Percentiles rank a stretch among this genome's conserved stretches.
These are phyloP conservation scores for Caenorhabditis doughertyi DNA, from an alignment of 2,888 invertebrate species.

Conservation along the genomic window DNA sequence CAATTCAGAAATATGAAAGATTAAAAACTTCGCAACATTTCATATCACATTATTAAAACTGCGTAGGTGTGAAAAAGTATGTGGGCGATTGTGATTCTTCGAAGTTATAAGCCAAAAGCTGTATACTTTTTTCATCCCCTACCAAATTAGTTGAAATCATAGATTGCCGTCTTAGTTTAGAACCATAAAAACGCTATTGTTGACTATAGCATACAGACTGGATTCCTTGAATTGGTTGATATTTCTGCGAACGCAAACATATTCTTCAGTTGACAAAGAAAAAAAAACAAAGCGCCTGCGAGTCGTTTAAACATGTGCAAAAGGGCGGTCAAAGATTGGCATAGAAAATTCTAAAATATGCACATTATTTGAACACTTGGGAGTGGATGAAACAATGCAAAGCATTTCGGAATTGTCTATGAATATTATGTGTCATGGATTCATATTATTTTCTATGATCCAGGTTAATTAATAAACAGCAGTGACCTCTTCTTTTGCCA, in stretches of 20 bases:
- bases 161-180: background rate
- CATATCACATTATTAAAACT: too few relatives aligned
- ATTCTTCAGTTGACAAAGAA: conserved; percentile 16
- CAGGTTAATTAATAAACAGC: conserved; percentile 46
- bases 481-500: conserved; percentile 20
- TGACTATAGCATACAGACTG: conserved; percentile 23
- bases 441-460: background rate
- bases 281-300: background rate
- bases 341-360: conserved; percentile 16
- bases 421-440: too few relatives aligned
- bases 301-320: conserved; percentile 37
- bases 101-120: too few relatives aligned
- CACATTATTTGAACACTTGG: conserved; percentile 25
- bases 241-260: conserved; percentile 26
- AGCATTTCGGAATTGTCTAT: too few relatives aligned
- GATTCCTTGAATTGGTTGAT: background rate
- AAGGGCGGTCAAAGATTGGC: conserved; percentile 34
- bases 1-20: too few relatives aligned
- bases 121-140: background rate
- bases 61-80: too few relatives aligned
- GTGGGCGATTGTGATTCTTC: too few relatives aligned
- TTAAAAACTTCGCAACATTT: too few relatives aligned
- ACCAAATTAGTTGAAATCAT: conserved; percentile 41
- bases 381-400: background rate
- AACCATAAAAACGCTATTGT: conserved; percentile 27